Conservation (phyloP, 2,113 vertebrate genomes). For the Riparia riparia region DNA sequence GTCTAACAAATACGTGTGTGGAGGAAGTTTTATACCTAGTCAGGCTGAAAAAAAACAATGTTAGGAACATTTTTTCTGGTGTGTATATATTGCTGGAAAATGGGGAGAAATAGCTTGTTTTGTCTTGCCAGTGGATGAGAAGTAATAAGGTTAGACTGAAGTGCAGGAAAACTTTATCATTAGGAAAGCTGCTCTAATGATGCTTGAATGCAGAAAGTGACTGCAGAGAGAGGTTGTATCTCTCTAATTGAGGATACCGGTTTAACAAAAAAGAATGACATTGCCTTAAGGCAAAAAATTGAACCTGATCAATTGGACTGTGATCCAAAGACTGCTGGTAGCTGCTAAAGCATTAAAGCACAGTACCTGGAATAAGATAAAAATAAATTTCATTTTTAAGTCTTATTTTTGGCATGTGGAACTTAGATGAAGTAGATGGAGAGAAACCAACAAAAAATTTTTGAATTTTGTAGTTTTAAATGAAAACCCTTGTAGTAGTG, state of each 20-base stretch:
- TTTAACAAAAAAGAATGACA: neutral
- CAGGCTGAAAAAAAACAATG: neutral
- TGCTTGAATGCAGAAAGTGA: neutral
- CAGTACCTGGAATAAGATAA: neutral
- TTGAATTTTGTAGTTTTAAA: neutral
- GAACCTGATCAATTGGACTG: neutral
- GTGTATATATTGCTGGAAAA: rapidly evolving
- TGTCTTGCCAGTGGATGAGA: neutral
- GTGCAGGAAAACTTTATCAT: neutral
- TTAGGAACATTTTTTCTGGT: neutral
- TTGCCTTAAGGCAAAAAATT: neutral
- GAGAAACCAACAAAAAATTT: neutral
- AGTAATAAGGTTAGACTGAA: neutral
- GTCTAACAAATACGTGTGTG: neutral
- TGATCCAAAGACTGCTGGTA: neutral
- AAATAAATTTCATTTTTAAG: neutral
- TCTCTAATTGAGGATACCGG: neutral
- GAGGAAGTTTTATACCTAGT: neutral
- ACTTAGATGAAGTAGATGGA: neutral
- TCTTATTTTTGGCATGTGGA: neutral
- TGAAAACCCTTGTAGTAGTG: neutral
- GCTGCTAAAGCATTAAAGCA: neutral
- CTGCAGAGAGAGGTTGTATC: neutral
- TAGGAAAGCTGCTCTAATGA: neutral
- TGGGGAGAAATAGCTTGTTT: neutral